Evolutionary conservation across 2,888 invertebrate species (phyloP), one percentile per base, ranked within the genome.

Genomic region (Parapristionchus giblindavisi): DNA sequence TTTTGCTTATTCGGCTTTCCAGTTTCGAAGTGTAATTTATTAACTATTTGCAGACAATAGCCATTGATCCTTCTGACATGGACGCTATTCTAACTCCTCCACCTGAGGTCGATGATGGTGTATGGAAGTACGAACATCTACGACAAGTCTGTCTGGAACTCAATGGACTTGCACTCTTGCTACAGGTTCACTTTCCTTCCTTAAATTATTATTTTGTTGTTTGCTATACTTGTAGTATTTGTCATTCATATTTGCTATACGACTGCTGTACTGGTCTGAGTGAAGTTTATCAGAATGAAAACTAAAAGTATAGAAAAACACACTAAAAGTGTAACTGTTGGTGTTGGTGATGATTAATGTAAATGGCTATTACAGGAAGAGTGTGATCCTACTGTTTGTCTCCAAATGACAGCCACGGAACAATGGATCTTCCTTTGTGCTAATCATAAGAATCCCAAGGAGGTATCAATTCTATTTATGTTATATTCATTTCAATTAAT

Each of bases 371-470:
- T 85, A 29, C 85, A 91, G 89, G 92, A 92, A 81, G 97, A 98
- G 89, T 99, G 99, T 89, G 94, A 94, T 88, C 96, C 98, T 52
- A 94, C 95, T 87, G 95, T 94, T 32, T 99, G 99, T 89, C 95
- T 94, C 78, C 98, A 99, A 90, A 99, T 99, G 99, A 99, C 98
- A 60, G 99, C 99, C 40, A 99, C 99, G 38, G 98, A 99, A 90
- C 98, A 99, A 88, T 99, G 99, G 99, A 99, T 99, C 89, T 99
- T 99, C 90, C 91, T 99, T 73, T 99, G 99, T 91, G 99, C 99
- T 76, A 98, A 99, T 56, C 99, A 99, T 89, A 99, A 99, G 91
- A 98, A 98, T 79, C 99, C 99, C 54, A 99, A 99, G 90, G 99
- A 99, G 88, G 90, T 90, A 74, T 70, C 75, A 14, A 1, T 17